Evolutionary conservation across 1,140 invertebrate genomes (phyloP).

Genomic region (Ladona fulva): DNA sequence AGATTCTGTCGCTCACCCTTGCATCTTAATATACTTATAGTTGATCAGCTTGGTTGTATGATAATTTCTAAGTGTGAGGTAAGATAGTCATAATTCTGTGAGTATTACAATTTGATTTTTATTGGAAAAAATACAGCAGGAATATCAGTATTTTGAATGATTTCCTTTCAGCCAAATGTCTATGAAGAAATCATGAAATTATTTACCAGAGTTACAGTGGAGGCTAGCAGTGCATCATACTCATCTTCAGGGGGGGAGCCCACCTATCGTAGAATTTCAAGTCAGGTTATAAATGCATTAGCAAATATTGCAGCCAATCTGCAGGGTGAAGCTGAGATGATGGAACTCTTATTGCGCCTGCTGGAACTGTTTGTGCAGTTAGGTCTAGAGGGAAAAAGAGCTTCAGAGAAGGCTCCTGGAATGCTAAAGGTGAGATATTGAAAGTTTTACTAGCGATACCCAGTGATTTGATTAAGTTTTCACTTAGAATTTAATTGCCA

Average conservation of each 20-base stretch:
- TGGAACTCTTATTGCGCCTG: slow-evolving; percentile 73
- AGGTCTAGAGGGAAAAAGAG: slow-evolving; percentile 89
- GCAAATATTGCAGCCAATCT: slow-evolving; percentile 91
- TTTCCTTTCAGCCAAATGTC: slow-evolving; percentile 47
- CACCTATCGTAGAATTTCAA: slow-evolving; percentile 72
- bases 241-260: slow-evolving; percentile 58
- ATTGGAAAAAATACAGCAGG: neutral
- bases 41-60: slow-evolving; percentile 95
- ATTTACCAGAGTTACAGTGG: slow-evolving; percentile 91
- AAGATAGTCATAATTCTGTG: slow-evolving; percentile 20
- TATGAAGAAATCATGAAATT: slow-evolving; percentile 96
- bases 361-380: slow-evolving; percentile 96
- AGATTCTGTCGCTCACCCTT: slow-evolving; percentile 86
- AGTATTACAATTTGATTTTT: neutral
- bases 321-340: slow-evolving; percentile 74
- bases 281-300: slow-evolving; percentile 88
- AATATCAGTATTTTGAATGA: slow-evolving; percentile 10
- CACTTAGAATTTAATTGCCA: too few species aligned
- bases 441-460: too few species aligned
- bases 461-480: too few species aligned
- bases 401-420: slow-evolving; percentile 74
- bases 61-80: slow-evolving; percentile 82
- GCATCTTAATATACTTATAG: slow-evolving; percentile 84
- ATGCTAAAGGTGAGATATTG: slow-evolving; percentile 45
- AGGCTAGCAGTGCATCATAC: slow-evolving; percentile 85